These are phyloP conservation scores for Merops nubicus DNA, from an alignment of 2,113 vertebrate species.

Conservation along the genomic window DNA sequence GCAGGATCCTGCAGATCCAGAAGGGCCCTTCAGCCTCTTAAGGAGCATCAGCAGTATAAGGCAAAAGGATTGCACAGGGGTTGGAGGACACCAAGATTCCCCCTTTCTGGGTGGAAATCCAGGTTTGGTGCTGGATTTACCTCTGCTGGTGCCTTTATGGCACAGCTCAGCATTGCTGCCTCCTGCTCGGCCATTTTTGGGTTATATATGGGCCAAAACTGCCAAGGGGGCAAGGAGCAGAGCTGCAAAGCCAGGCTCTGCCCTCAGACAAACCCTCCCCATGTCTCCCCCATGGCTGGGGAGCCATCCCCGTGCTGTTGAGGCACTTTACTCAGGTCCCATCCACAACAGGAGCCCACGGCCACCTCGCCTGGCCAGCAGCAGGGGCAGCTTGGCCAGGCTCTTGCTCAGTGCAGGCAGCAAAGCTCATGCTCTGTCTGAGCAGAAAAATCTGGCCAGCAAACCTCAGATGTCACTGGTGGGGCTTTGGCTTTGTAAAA, in stretches of 20 bases:
- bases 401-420: not conserved
- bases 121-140: not conserved
- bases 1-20: not conserved
- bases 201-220: not conserved
- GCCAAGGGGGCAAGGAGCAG: not conserved
- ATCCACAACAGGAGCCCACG: not conserved
- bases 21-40: not conserved
- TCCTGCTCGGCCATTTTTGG: accelerated
- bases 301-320: not conserved
- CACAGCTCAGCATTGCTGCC: accelerated
- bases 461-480: not conserved
- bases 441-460: not conserved
- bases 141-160: not conserved
- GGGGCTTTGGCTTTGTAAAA: not conserved
- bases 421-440: not conserved
- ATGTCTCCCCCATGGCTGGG: not conserved
- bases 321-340: not conserved
- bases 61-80: not conserved
- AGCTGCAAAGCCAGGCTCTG: not conserved
- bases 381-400: not conserved
- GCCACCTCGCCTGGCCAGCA: accelerated
- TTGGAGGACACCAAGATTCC: not conserved
- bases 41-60: not conserved
- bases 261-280: not conserved
- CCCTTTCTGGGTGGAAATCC: not conserved